Base-by-base conservation (phyloP, 1,140 invertebrate genomes). In the Zaprionus ghesquierei region DNA sequence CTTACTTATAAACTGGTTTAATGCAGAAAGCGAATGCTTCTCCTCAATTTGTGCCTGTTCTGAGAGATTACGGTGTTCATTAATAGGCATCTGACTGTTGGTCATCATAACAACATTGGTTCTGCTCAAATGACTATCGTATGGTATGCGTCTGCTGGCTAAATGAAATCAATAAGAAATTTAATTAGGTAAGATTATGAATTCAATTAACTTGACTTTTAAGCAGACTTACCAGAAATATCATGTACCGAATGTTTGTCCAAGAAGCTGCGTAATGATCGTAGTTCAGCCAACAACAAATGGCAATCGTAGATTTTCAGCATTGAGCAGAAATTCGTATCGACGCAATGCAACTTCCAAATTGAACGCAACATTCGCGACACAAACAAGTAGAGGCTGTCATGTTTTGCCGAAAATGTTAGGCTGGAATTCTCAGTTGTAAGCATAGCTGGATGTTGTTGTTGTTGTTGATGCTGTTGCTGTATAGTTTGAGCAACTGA, bases 331-430 rank as follows among this genome's bases (percentile, higher is more conserved):
- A 92, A 68, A 22, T 87, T 61, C 0, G 66, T 44, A 58, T 90
- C 94, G 4, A 96, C 94, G 76, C 96, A 96, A 72, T 94, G 94
- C 62, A 95, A 90, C 79, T 95, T 95, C 97, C 97, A 98, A 62
- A 98, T 94, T 0, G 96, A 95, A 61, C 96, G 93, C 5, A 99
- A 91, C 76, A 99, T 96, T 71, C 98, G 94, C 23, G 96, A 95
- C 8, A 98, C 94, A 86, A 97, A 98, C 3, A 99, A 93, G 92
- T 99, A 99, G 0, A 99, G 93, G 1, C 97, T 98, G 91, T 98
- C 97, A 89, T 99, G 98, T 92, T 98, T 98, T 3, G 96, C 94
- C 15, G 92, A 92, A 85, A 81, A 92, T 12, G 85, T 70, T 15
- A 91, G 58, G 10, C 62, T 8, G 2, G 77, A 66, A 18, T 89